Percentiles rank a stretch among this genome's conserved stretches.
phyloP scores from a whole-genome alignment of 2,797 vertebrate genomes.

The Sebastes steindachneri region DNA sequence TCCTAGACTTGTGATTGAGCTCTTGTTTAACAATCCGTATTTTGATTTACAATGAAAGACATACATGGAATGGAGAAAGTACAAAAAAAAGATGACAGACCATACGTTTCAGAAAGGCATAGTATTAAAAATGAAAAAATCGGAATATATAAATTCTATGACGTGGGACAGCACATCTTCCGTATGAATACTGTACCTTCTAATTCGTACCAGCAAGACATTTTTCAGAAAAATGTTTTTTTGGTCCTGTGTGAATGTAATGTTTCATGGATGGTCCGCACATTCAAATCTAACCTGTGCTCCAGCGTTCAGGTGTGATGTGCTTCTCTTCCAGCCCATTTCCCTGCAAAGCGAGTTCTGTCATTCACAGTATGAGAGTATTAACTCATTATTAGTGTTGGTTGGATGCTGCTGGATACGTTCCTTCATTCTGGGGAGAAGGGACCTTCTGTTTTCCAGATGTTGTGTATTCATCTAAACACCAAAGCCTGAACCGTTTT shows the following conservation, averaged over 20 bases:
- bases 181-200: slow-evolving; percentile 59
- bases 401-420: slow-evolving; percentile 28
- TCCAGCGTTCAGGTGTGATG: slow-evolving; percentile 40
- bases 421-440: slow-evolving; percentile 59
- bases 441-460: slow-evolving; percentile 32
- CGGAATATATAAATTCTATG: slow-evolving; percentile 70
- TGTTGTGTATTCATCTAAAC: slow-evolving; percentile 22
- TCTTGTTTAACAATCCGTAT: slow-evolving; percentile 36
- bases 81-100: slow-evolving; percentile 54
- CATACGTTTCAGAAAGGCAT: slow-evolving; percentile 69
- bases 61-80: slow-evolving; percentile 71
- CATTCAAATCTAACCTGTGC: slow-evolving; percentile 36
- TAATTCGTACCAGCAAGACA: slow-evolving; percentile 68
- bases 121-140: slow-evolving; percentile 55
- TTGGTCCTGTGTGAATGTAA: slow-evolving; percentile 75
- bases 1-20: slow-evolving; percentile 29
- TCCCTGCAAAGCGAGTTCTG: slow-evolving; percentile 40
- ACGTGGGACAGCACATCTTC: slow-evolving; percentile 65
- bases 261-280: slow-evolving; percentile 43
- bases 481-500: slow-evolving; percentile 38
- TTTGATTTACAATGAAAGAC: slow-evolving; percentile 58
- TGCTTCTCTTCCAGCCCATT: slow-evolving; percentile 51
- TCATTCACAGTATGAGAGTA: slow-evolving; percentile 79
- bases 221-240: slow-evolving; percentile 56
- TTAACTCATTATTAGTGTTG: slow-evolving; percentile 55